phyloP scores from a whole-genome alignment of 1,140 invertebrate species.

The Drosophila parvula region DNA sequence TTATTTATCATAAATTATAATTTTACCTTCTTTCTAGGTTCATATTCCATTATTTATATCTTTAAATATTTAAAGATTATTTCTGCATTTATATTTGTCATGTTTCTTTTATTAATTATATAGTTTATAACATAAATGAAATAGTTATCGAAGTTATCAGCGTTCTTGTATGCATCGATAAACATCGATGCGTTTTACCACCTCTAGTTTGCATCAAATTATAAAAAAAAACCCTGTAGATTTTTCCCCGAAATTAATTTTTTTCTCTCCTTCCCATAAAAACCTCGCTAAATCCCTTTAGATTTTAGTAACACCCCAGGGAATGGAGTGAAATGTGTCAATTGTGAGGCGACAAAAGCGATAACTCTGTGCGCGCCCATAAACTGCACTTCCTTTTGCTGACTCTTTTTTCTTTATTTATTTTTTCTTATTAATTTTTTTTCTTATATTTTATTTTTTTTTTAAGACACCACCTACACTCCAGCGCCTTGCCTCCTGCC shows the following conservation, averaged over 20 bases:
- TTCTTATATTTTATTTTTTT: background rate
- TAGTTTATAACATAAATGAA: no score
- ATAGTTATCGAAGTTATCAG: background rate
- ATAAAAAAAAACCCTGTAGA: no score
- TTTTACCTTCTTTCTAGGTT: no score
- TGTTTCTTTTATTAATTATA: no score
- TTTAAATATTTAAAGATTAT: no score
- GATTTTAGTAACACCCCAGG: background rate
- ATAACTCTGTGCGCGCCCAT: conserved; percentile 45
- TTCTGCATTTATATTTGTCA: no score
- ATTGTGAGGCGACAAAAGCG: conserved; percentile 65
- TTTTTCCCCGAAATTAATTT: background rate
- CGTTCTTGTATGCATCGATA: background rate
- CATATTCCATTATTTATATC: no score
- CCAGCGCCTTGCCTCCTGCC: no score
- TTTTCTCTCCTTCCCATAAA: background rate
- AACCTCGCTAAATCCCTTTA: no score
- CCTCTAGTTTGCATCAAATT: background rate
- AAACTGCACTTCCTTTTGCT: conserved; percentile 11
- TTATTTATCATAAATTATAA: no score
- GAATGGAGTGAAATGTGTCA: conserved; percentile 42
- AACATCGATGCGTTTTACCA: background rate
- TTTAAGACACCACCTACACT: conserved; percentile 12
- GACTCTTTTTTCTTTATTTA: background rate
- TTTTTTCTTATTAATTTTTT: conserved; percentile 1